A percentile compares a stretch with the other conserved stretches of the same genome.
Conservation (phyloP, 2,888 invertebrate species). For the Zonitis immaculata region DNA sequence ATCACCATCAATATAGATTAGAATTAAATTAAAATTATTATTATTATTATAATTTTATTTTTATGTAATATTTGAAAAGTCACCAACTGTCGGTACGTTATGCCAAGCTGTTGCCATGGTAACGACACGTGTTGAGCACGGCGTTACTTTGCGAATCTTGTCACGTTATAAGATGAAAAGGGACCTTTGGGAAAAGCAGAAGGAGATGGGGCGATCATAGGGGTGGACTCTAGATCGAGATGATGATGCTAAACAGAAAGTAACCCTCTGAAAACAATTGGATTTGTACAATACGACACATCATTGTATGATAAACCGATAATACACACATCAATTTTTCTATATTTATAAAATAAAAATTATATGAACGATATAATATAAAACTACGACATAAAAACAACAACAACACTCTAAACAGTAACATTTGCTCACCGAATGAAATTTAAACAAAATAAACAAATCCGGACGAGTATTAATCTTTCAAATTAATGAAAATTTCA, state of each 20-base stretch:
- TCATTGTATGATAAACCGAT: neutral
- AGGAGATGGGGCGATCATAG: constrained; percentile 36
- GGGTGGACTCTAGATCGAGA: constrained; percentile 35
- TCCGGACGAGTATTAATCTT: neutral
- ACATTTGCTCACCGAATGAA: neutral
- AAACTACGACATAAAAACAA: too few relatives aligned
- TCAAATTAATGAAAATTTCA: neutral
- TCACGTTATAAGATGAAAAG: constrained; percentile 51
- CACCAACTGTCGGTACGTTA: constrained; percentile 42
- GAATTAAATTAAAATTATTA: too few relatives aligned
- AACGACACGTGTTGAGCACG: constrained; percentile 50
- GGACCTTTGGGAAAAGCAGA: constrained; percentile 44
- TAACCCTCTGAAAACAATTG: constrained; percentile 27
- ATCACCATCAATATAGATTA: too few relatives aligned
- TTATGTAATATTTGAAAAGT: constrained; percentile 42
- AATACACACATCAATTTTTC: neutral
- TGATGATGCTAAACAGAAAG: constrained; percentile 33
- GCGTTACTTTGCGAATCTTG: constrained; percentile 50
- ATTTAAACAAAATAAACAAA: neutral
- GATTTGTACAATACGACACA: constrained; percentile 16
- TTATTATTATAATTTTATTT: too few relatives aligned
- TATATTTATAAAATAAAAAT: neutral
- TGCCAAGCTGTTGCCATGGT: constrained; percentile 48
- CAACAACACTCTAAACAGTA: neutral
- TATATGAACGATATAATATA: too few relatives aligned